A percentile compares a stretch with the other conserved stretches of the same genome.
These are phyloP conservation scores for Sanderia malayensis DNA, from an alignment of 30 jellyfish, hydroid and myxozoan species.

Conservation along the genomic window DNA sequence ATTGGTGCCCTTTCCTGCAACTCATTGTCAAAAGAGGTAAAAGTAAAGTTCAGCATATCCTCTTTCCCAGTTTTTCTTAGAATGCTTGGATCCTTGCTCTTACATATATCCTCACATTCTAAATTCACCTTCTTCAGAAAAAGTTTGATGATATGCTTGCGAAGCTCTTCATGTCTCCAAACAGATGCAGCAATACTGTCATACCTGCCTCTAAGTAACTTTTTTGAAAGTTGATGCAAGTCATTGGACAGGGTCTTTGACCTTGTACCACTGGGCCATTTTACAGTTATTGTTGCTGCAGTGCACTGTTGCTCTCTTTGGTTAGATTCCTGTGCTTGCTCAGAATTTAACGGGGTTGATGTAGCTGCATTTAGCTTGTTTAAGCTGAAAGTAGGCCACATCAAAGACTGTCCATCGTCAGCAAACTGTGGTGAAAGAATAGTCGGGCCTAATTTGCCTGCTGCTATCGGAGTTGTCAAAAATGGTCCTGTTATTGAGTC, in stretches of 20 bases:
- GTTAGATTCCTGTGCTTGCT: no score
- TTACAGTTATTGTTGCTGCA: slow-evolving; percentile 15
- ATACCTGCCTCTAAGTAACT: slow-evolving; percentile 23
- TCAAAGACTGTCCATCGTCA: no score
- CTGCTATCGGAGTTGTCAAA: no score
- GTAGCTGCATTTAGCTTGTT: no score
- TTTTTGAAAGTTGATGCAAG: slow-evolving; percentile 31
- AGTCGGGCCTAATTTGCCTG: no score
- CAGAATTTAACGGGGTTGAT: no score
- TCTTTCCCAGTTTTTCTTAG: slow-evolving; percentile 31
- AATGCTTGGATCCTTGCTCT: slow-evolving; percentile 20
- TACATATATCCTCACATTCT: slow-evolving; percentile 14
- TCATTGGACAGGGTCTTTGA: not conserved
- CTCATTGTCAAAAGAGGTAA: slow-evolving; percentile 8
- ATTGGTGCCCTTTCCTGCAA: slow-evolving; percentile 26
- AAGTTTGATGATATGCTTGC: not conserved
- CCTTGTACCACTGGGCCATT: slow-evolving; percentile 20
- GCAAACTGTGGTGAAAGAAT: no score
- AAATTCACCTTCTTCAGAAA: slow-evolving; percentile 11
- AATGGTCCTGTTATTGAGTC: no score
- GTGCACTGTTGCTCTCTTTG: no score
- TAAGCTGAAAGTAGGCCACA: no score
- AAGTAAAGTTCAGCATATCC: slow-evolving; percentile 11
- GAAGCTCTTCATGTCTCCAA: slow-evolving; percentile 9
- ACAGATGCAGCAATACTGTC: slow-evolving; percentile 27